Base-by-base conservation (phyloP, 30 jellyfish, hydroid and myxozoan species). In the Sanderia malayensis region DNA sequence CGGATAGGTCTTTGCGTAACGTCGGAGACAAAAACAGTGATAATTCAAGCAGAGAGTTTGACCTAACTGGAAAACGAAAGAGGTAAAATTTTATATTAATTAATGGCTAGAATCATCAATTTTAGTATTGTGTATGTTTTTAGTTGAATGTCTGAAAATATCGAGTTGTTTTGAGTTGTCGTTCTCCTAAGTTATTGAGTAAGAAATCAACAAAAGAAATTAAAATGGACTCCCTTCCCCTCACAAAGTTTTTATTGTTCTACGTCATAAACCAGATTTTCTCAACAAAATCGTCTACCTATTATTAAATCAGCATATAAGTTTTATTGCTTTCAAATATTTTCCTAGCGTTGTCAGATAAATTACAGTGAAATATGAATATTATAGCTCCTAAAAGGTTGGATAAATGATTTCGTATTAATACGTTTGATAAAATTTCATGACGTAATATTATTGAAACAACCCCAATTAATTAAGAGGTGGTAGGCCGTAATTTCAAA, bases 1-100 rank as follows among this genome's bases (percentile, higher is more conserved):
- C 87, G 80, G 87, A 76, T 76, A 64, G 87, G 71, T 76, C 73
- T 76, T 76, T 76, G 70, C 79, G 87, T 79, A 76, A 76, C 79
- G 80, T 80, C 67, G 87, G 53, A 76, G 87, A 76, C 80, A 76
- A 76, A 62, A 44, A 61, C 58, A 76, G 32, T 33, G 77, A 75
- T 31, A 62, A 58, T 29, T 76, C 87, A 65, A 68, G 80, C 80
- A 68, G 78, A 62, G 87, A 62, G 46, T 28, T 29, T 62, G 70
- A 60, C 30, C 22, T 64, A 21, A 63, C 28, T 30, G 67, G 49
- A 47, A 58, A 34, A 31, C 79, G 31, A 62, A 61, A 65, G 53
- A 76, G 87, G 87, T 76, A 19, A 31, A 67, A 1, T 19, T 58
- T 58, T 58, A 3, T 15, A 18, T 21, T 18, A 31, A 11, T 29